phyloP scores from a whole-genome alignment of 1,140 invertebrate genomes.

The Drosophila kohkoa region DNA sequence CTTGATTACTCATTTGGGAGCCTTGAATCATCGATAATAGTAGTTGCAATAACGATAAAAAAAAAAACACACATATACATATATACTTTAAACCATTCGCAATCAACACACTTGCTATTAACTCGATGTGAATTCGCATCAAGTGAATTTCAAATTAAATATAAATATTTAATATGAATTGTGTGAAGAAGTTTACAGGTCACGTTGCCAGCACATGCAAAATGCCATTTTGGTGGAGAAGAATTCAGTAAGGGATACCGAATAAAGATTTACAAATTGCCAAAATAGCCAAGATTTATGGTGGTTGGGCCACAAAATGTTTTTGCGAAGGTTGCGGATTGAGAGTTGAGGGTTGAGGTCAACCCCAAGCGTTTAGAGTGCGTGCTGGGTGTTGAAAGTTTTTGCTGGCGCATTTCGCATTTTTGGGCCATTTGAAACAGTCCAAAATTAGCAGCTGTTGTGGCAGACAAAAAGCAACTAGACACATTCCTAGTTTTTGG shows the following conservation, averaged over 20 bases:
- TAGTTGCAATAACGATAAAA: background rate
- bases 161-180: constrained; percentile 58
- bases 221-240: background rate
- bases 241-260: constrained; percentile 18
- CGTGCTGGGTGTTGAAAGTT: constrained; percentile 46
- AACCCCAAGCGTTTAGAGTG: constrained; percentile 31
- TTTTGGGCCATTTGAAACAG: constrained; percentile 7
- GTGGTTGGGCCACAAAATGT: constrained; percentile 35
- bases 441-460: constrained; percentile 47
- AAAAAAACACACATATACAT: background rate
- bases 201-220: constrained; percentile 20
- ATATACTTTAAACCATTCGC: background rate
- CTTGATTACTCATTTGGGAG: constrained; percentile 72
- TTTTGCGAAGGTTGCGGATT: background rate
- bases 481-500: constrained; percentile 28
- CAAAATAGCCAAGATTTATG: constrained; percentile 69
- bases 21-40: constrained; percentile 19
- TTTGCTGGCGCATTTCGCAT: constrained; percentile 18
- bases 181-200: constrained; percentile 44
- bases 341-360: background rate
- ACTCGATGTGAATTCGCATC: background rate
- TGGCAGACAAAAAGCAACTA: constrained; percentile 23
- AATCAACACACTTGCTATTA: constrained; percentile 12
- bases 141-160: constrained; percentile 55
- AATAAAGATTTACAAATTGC: constrained; percentile 67